Evolutionary conservation across 92 coral and sea anemone genomes (phyloP).

Genomic region (Parazoanthus atlanticus): DNA sequence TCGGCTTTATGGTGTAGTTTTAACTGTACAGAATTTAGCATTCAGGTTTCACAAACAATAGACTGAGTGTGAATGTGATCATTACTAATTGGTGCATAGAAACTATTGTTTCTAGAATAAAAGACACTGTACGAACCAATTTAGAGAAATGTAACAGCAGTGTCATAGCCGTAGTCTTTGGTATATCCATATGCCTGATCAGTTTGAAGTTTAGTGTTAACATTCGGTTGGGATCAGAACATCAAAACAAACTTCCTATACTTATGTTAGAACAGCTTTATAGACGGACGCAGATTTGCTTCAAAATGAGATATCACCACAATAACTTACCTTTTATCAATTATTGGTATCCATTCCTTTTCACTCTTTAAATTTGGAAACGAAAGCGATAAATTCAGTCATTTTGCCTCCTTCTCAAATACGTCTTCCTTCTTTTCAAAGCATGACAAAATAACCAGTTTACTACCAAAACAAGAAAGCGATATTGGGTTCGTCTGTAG

Average conservation of each 20-base stretch:
- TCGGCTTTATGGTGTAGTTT: neutral
- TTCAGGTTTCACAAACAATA: neutral
- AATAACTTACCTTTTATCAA: neutral
- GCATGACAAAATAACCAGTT: neutral
- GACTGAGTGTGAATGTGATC: neutral
- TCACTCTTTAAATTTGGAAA: neutral
- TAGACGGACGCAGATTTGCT: neutral
- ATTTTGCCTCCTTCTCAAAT: neutral
- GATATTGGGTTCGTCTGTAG: neutral
- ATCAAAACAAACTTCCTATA: neutral
- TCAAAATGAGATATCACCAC: neutral
- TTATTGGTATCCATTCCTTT: no score
- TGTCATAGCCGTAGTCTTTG: neutral
- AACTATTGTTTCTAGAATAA: neutral
- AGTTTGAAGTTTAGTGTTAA: neutral
- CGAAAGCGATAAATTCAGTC: neutral
- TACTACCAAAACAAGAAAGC: neutral
- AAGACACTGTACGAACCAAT: neutral
- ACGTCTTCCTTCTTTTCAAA: neutral
- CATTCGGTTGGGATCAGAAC: neutral
- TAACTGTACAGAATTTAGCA: neutral
- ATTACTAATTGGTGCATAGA: neutral
- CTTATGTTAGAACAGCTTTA: neutral
- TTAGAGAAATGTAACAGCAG: neutral
- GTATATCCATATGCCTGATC: neutral